Evolutionary conservation across 2,888 invertebrate genomes (phyloP).

Genomic region (Cerastoderma edule): DNA sequence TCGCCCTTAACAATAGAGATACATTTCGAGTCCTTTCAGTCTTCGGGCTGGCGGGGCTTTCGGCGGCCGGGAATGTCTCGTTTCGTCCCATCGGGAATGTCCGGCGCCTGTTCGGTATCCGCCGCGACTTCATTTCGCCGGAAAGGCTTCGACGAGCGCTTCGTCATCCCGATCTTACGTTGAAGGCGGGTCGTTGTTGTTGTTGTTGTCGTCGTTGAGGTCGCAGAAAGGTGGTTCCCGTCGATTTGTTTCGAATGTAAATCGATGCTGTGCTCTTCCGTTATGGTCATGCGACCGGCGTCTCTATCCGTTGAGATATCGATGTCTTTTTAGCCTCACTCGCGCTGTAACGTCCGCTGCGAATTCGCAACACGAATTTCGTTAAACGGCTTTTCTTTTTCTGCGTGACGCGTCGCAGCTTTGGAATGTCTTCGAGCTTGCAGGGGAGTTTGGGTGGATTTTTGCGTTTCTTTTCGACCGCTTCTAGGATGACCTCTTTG

Average conservation of each 20-base stretch:
- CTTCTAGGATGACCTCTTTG: slow-evolving; percentile 77
- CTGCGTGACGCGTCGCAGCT: slow-evolving; percentile 65
- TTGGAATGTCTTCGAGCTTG: slow-evolving; percentile 65
- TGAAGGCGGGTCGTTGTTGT: neutral
- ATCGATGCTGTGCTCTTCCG: slow-evolving; percentile 37
- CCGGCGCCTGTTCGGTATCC: neutral
- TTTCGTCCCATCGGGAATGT: slow-evolving; percentile 16
- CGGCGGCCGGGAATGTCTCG: slow-evolving; percentile 57
- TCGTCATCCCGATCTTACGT: slow-evolving; percentile 15
- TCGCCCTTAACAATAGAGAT: slow-evolving; percentile 62
- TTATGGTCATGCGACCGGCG: slow-evolving; percentile 23
- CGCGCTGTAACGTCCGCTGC: slow-evolving; percentile 47
- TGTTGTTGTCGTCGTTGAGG: neutral
- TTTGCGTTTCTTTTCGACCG: slow-evolving; percentile 71
- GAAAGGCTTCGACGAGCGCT: slow-evolving; percentile 2
- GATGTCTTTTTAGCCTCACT: slow-evolving; percentile 47
- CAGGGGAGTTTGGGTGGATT: slow-evolving; percentile 65
- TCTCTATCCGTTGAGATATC: slow-evolving; percentile 46
- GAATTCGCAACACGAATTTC: slow-evolving; percentile 55
- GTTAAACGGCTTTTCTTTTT: slow-evolving; percentile 66
- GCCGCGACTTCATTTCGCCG: neutral
- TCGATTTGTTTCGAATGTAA: slow-evolving; percentile 14
- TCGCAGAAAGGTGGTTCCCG: too few relatives aligned
- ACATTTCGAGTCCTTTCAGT: slow-evolving; percentile 58
- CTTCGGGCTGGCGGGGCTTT: slow-evolving; percentile 47